These are phyloP conservation scores for Polydrusus pterygomalis DNA, from an alignment of 2,888 invertebrate species.

Conservation along the genomic window DNA sequence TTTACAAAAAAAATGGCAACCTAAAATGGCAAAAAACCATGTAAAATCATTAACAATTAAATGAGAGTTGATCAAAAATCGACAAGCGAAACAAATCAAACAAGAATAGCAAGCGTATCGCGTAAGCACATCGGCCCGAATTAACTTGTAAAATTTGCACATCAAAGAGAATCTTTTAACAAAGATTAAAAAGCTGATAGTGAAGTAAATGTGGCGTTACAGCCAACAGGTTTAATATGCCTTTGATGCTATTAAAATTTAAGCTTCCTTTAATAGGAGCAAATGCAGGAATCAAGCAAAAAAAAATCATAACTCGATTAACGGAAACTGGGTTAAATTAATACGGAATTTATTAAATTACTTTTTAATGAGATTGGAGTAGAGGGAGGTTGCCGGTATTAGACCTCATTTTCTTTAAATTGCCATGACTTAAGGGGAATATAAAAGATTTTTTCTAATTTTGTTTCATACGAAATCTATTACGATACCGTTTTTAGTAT, in stretches of 20 bases:
- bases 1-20: too few species aligned
- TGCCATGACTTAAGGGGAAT: too few species aligned
- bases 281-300: slow-evolving; percentile 36
- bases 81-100: slow-evolving; percentile 32
- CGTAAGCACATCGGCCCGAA: slow-evolving; percentile 38
- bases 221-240: slow-evolving; percentile 47
- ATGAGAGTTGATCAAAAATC: slow-evolving; percentile 23
- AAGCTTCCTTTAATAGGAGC: slow-evolving; percentile 38
- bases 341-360: slow-evolving; percentile 9
- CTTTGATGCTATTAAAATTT: slow-evolving; percentile 47
- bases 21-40: too few species aligned
- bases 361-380: not conserved
- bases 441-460: too few species aligned
- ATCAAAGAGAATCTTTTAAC: slow-evolving; percentile 49
- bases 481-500: too few species aligned
- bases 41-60: too few species aligned
- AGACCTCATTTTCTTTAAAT: not conserved
- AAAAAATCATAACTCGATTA: slow-evolving; percentile 28
- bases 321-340: slow-evolving; percentile 27
- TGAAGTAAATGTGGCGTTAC: slow-evolving; percentile 44
- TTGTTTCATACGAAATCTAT: too few species aligned
- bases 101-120: slow-evolving; percentile 30
- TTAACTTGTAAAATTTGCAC: slow-evolving; percentile 48
- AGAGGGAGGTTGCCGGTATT: too few species aligned
- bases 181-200: slow-evolving; percentile 50